Conservation (phyloP, 2,797 vertebrate genomes). For the Melanotaenia trifasciata region DNA sequence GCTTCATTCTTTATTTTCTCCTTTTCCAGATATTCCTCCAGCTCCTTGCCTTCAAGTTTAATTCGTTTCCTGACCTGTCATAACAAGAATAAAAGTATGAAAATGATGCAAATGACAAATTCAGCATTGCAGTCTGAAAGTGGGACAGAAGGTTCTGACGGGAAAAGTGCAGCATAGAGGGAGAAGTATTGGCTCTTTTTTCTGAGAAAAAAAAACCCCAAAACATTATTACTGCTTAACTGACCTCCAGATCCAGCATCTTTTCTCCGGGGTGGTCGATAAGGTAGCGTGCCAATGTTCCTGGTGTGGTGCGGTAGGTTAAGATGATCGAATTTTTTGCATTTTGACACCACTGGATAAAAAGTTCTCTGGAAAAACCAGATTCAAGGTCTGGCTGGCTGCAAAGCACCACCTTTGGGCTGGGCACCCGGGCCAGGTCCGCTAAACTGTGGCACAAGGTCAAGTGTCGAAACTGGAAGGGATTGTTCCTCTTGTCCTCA, state of each 20-base stretch:
- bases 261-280: conserved; percentile 96
- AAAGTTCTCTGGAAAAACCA: conserved; percentile 97
- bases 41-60: conserved; percentile 95
- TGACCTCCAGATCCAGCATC: conserved; percentile 96
- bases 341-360: conserved; percentile 98
- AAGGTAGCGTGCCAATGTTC: conserved; percentile 93
- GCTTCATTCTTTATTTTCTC: conserved; percentile 98
- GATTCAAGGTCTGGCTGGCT: conserved; percentile 98
- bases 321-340: conserved; percentile 95
- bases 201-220: conserved; percentile 16
- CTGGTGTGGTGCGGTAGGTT: conserved; percentile 97
- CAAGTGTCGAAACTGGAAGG: conserved; percentile 97
- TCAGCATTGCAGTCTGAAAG: conserved; percentile 4
- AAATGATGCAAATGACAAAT: conserved; percentile 23
- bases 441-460: conserved; percentile 94
- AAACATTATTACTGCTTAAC: neutral
- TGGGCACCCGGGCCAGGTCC: conserved; percentile 95
- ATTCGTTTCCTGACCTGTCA: conserved; percentile 92
- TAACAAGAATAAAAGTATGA: conserved; percentile 29
- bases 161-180: conserved; percentile 6
- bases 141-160: conserved; percentile 3
- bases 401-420: conserved; percentile 97
- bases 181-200: neutral
- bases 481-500: conserved; percentile 99
- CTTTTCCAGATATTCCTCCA: conserved; percentile 95